Base-by-base conservation (phyloP, 2,888 invertebrate genomes). In the Aporophyla lueneburgensis region DNA sequence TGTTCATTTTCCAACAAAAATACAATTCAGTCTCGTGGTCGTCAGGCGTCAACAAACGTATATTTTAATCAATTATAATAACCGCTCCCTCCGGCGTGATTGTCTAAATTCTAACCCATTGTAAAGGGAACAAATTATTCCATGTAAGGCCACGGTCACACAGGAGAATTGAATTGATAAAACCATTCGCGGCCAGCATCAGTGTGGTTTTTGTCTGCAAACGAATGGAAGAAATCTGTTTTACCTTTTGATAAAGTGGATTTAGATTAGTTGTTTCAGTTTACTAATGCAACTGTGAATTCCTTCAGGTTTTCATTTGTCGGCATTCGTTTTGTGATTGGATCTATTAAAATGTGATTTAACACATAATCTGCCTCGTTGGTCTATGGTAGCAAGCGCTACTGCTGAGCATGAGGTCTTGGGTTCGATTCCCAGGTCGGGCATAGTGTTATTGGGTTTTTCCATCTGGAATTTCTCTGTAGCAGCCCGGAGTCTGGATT, bases 161-260 rank as follows among this genome's bases (percentile, higher is more conserved):
- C 24, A 53, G 53, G n/a, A 40, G 14, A 53, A 43, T 40, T 27
- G 1, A 51, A 63, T 71, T n/a, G 58, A 71, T 78, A 33, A 74
- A 80, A 56, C 12, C 19, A 67, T 67, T 80, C 33, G 0, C 33
- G 62, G 6, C 16, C 7, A 56, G 51, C 24, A 21, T 43, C 67
- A n/a, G 14, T 74, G 66, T 51, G 61, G 56, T 67, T 49, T 62
- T 56, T 54, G 33, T 74, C 16, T 58, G 40, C 51, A 16, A 62
- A 62, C 49, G 40, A 79, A 66, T 56, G 54, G 0, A 79, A 79
- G 40, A 74, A 74, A 79, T 67, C 61, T 56, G 43, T 66, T 73
- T 78, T 62, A 78, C 74, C 43, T 79, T 27, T 12, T 7, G 80
- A 67, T 67, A 74, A 56, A 56, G 24, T 33, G 27, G 56, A 80